phyloP scores from a whole-genome alignment of 2,888 invertebrate genomes.

The Amaurobius ferox region DNA sequence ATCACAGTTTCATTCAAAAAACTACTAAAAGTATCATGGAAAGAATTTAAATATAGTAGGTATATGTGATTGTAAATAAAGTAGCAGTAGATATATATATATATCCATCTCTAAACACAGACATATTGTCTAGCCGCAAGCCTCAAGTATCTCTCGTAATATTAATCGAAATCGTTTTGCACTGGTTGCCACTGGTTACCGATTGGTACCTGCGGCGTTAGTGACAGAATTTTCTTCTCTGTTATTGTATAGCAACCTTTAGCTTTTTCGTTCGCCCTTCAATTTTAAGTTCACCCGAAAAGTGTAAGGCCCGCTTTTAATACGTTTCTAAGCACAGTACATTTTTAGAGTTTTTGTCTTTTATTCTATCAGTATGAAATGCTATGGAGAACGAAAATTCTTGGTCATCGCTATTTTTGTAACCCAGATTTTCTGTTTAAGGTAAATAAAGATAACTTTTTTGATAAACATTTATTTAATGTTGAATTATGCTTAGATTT shows the following conservation, averaged over 20 bases:
- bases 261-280: conserved; percentile 13
- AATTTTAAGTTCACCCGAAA: not conserved
- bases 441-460: not conserved
- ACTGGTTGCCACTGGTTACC: conserved; percentile 47
- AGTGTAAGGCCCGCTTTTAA: not conserved
- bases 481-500: no score
- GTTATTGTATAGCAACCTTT: not conserved
- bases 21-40: no score
- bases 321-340: not conserved
- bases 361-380: not conserved
- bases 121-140: no score
- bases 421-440: not conserved
- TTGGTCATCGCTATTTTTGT: not conserved
- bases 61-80: no score
- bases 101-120: no score
- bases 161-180: conserved; percentile 7
- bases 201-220: not conserved
- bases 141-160: no score
- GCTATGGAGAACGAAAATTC: no score
- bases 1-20: no score
- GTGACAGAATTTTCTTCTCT: not conserved
- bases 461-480: not conserved
- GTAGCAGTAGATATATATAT: no score
- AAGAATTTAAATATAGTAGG: no score
- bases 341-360: not conserved